Percentiles rank a stretch among this genome's conserved stretches.
Conservation (phyloP, 1,140 invertebrate species). For the Acromyrmex heyeri region DNA sequence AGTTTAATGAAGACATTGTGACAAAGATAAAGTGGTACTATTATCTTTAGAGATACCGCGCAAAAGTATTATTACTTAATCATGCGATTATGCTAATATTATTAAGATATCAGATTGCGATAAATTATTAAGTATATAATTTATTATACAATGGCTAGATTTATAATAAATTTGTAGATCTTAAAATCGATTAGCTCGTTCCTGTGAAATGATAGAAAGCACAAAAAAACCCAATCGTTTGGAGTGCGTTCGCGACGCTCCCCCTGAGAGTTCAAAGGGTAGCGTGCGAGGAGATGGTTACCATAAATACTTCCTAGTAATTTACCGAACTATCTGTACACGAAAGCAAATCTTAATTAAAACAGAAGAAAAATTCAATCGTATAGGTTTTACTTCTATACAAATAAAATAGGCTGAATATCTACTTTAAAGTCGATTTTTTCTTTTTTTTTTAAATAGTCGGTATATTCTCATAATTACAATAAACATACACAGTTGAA, state of each 20-base stretch:
- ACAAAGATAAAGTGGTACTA: not conserved
- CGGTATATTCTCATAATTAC: not conserved
- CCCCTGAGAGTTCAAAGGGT: slow-evolving; percentile 66
- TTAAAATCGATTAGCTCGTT: slow-evolving; percentile 24
- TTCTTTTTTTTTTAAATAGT: not conserved
- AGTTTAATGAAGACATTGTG: not conserved
- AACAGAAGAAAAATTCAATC: not conserved
- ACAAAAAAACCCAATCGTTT: slow-evolving; percentile 49
- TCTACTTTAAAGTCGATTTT: not conserved
- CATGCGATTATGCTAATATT: slow-evolving; percentile 13
- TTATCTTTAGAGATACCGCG: not conserved
- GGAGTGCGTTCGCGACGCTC: slow-evolving; percentile 39
- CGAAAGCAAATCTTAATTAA: slow-evolving; percentile 66
- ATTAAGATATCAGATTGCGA: not conserved
- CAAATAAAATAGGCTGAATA: not conserved
- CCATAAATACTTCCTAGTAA: slow-evolving; percentile 73
- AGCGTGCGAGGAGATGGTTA: slow-evolving; percentile 64
- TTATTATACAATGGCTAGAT: not conserved
- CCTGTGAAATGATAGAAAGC: slow-evolving; percentile 16
- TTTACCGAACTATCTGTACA: slow-evolving; percentile 60
- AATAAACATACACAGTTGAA: not conserved
- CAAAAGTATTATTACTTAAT: slow-evolving; percentile 7
- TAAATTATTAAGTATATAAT: slow-evolving; percentile 31
- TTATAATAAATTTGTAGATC: not conserved
- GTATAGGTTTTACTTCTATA: not conserved